Percentiles rank a stretch among this genome's conserved stretches.
Conservation (phyloP, 2,797 vertebrate genomes). For the Rhyacichthys aspro region DNA sequence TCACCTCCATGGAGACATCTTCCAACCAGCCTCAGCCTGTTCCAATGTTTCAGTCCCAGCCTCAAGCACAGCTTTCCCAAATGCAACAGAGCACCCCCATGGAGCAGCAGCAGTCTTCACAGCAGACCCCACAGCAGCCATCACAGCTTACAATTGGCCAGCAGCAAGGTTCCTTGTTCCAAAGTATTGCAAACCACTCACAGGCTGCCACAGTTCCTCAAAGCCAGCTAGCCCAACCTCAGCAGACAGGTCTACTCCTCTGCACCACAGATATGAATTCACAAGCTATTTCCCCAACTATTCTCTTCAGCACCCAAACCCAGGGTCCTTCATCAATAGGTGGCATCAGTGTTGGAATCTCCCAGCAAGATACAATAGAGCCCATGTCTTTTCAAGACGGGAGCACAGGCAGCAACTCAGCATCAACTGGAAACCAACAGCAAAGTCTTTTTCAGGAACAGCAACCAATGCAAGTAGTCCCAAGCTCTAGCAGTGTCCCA, state of each 20-base stretch:
- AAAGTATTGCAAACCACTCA: constrained; percentile 71
- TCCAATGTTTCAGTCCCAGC: constrained; percentile 84
- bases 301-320: constrained; percentile 85
- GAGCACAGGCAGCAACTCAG: constrained; percentile 77
- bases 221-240: constrained; percentile 73
- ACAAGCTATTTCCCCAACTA: constrained; percentile 78
- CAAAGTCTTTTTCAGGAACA: constrained; percentile 90
- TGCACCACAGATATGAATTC: constrained; percentile 85
- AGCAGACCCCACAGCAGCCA: constrained; percentile 67
- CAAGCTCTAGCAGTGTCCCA: constrained; percentile 84
- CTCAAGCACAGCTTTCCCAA: constrained; percentile 85
- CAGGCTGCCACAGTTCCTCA: constrained; percentile 68
- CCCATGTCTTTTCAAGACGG: constrained; percentile 95
- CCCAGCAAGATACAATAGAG: constrained; percentile 86
- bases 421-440: constrained; percentile 73
- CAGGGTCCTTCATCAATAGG: constrained; percentile 73
- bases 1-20: constrained; percentile 90
- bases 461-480: constrained; percentile 94
- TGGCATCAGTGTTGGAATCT: constrained; percentile 81
- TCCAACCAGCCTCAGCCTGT: constrained; percentile 84
- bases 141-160: constrained; percentile 72
- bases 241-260: constrained; percentile 88
- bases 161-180: constrained; percentile 79
- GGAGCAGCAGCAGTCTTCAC: constrained; percentile 82
- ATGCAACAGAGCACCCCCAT: constrained; percentile 84